These are phyloP conservation scores for Hemichromis elongatus DNA, from an alignment of 2,113 vertebrate genomes.

Conservation along the genomic window DNA sequence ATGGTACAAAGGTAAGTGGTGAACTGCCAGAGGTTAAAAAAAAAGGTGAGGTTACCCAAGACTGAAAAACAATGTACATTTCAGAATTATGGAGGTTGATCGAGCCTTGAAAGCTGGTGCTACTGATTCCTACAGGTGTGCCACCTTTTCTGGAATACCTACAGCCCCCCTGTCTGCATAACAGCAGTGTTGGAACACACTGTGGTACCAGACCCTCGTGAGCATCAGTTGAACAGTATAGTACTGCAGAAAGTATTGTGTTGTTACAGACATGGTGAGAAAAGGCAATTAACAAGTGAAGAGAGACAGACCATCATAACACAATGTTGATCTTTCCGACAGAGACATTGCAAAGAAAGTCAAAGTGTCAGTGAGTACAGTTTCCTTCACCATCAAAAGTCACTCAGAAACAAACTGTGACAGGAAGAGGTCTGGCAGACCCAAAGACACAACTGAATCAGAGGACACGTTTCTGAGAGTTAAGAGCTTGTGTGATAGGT, in stretches of 20 bases:
- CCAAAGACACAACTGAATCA: background rate
- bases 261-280: background rate
- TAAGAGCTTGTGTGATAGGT: background rate
- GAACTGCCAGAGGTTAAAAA: background rate
- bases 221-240: background rate
- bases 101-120: no score
- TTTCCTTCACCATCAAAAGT: background rate
- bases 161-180: background rate
- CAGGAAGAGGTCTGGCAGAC: background rate
- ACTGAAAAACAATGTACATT: no score
- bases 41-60: background rate
- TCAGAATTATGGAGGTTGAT: no score
- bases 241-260: background rate
- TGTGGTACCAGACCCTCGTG: background rate
- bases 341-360: background rate
- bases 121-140: no score
- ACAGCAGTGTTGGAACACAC: background rate
- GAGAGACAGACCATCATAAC: background rate
- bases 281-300: background rate
- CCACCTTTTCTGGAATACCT: no score
- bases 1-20: background rate
- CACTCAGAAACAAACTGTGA: background rate
- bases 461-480: background rate
- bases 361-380: background rate
- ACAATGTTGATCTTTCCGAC: accelerated